These are phyloP conservation scores for Meteorus cinctellus DNA, from an alignment of 2,888 invertebrate genomes.

Conservation along the genomic window DNA sequence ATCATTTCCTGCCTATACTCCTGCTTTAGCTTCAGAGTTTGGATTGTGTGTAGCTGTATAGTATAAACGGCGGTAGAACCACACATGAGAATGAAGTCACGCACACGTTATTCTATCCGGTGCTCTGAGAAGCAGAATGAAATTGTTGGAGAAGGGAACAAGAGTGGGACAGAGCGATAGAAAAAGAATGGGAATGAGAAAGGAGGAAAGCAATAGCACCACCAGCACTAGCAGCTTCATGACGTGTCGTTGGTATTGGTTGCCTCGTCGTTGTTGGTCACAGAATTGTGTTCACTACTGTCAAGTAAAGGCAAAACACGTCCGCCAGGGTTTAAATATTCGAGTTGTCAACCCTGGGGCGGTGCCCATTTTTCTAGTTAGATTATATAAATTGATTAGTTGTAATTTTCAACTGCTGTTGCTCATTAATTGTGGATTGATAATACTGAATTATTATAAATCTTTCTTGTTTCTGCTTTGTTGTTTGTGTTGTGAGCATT, in stretches of 20 bases:
- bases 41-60: not conserved
- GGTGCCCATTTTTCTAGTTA: constrained; percentile 39
- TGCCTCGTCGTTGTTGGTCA: constrained; percentile 36
- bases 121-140: not conserved
- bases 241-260: constrained; percentile 42
- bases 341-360: constrained; percentile 42
- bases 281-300: constrained; percentile 43
- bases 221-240: constrained; percentile 2
- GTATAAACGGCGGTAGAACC: not conserved
- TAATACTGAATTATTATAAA: not conserved
- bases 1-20: constrained; percentile 63
- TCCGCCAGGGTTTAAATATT: constrained; percentile 42
- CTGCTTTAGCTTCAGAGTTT: not conserved
- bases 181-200: constrained; percentile 9
- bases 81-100: constrained; percentile 27
- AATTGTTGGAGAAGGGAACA: not conserved
- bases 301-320: constrained; percentile 40
- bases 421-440: too few species aligned
- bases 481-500: not conserved
- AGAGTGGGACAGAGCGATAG: constrained; percentile 15
- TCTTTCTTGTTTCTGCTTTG: not conserved
- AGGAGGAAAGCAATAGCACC: constrained; percentile 31
- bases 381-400: not conserved
- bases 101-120: constrained; percentile 24
- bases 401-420: not conserved